Base-by-base conservation (phyloP, 2,113 vertebrate species). In the Corvus cornix region DNA sequence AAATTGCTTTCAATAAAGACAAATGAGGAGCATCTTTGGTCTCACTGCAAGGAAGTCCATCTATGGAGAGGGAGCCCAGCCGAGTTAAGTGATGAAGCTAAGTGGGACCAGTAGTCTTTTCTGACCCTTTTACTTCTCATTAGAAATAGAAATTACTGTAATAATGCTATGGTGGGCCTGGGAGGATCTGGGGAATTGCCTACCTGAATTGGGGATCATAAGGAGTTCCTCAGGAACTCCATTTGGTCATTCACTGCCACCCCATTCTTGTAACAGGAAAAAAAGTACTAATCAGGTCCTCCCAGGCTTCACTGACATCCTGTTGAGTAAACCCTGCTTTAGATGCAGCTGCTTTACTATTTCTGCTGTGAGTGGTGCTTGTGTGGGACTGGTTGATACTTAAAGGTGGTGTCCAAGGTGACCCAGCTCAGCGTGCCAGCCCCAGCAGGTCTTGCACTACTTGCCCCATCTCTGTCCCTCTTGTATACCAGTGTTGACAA, bases 381-480 rank as follows among this genome's bases (percentile, higher is more conserved):
- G 5, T 31, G 15, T 41, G 17, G 44, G 5, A 6, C 15, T 56
- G 67, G n/a, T 77, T 1, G 0, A 13, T 14, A 16, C 2, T 13
- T 31, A 16, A 67, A 68, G 35, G 6, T 39, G 39, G 2, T 67
- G 39, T 46, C 31, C 44, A 10, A 30, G 48, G 27, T 19, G 56
- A 30, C 22, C 14, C 26, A 63, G 44, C 7, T 76, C 48, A 51
- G 9, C 0, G 0, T 39, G 30, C 56, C 9, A 2, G 16, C 14
- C 35, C 28, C 41, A 33, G n/a, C 48, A 81, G 49, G 33, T 6
- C 44, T 76, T 44, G 35, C 24, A 10, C 35, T 52, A 24, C 46
- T 68, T 27, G 6, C 24, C 10, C 14, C 11, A 0, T 66, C 41
- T 60, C 44, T 73, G 39, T 27, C 33, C 24, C 16, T 68, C 33